Percentiles rank a stretch among this genome's conserved stretches.
These are phyloP conservation scores for Conomelus anceps DNA, from an alignment of 2,888 invertebrate species.

Conservation along the genomic window DNA sequence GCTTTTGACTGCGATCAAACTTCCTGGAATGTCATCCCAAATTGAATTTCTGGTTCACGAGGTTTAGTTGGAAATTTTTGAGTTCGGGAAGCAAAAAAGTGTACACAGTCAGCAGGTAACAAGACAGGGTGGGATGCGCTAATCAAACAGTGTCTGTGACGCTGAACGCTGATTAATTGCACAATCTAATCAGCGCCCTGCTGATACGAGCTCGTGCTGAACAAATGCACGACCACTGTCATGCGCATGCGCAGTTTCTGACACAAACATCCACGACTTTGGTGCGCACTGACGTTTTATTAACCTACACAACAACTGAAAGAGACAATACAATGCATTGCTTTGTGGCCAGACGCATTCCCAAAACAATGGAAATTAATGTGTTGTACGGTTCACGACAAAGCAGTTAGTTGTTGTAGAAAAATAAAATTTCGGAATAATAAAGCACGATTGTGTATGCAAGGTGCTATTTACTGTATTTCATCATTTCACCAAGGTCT, in stretches of 20 bases:
- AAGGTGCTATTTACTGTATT: no score
- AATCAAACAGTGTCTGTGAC: background rate
- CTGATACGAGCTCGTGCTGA: background rate
- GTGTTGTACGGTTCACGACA: background rate
- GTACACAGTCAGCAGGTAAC: background rate
- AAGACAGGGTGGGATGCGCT: background rate
- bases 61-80: background rate
- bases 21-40: background rate
- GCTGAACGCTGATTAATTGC: background rate
- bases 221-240: background rate
- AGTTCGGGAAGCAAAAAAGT: background rate
- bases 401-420: no score
- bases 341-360: background rate
- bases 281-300: background rate
- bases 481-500: no score
- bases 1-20: background rate
- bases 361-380: background rate
- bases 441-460: no score
- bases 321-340: background rate
- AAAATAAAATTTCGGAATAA: background rate
- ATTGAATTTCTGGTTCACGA: background rate
- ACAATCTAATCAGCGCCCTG: background rate
- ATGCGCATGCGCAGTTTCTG: background rate
- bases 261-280: background rate
- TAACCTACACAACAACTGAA: background rate